phyloP scores from a whole-genome alignment of 2,888 invertebrate genomes.

The Eupeodes luniger region DNA sequence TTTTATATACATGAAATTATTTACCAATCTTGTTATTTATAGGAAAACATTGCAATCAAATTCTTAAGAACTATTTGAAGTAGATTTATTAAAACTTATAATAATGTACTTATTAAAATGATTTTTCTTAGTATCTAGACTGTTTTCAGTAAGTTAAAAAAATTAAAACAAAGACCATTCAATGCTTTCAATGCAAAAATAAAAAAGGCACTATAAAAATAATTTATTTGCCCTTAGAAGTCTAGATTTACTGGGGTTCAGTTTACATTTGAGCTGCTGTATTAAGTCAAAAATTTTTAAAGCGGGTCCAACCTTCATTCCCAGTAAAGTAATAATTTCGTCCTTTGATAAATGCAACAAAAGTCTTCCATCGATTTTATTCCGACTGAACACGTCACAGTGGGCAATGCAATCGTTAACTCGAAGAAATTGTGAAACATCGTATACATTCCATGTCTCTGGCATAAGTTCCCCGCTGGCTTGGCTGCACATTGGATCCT shows the following conservation, averaged over 20 bases:
- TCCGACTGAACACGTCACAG: slow-evolving; percentile 87
- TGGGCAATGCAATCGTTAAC: slow-evolving; percentile 93
- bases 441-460: slow-evolving; percentile 91
- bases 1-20: slow-evolving; percentile 51
- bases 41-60: slow-evolving; percentile 54
- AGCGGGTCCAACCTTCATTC: slow-evolving; percentile 97
- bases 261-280: slow-evolving; percentile 93
- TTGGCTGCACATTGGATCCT: slow-evolving; percentile 61
- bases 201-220: slow-evolving; percentile 86
- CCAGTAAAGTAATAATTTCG: slow-evolving; percentile 94
- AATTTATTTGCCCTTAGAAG: slow-evolving; percentile 87
- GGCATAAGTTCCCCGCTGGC: slow-evolving; percentile 84
- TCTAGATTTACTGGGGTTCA: slow-evolving; percentile 83
- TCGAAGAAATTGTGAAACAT: slow-evolving; percentile 95
- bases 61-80: slow-evolving; percentile 49
- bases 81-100: slow-evolving; percentile 62
- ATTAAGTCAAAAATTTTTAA: slow-evolving; percentile 96
- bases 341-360: slow-evolving; percentile 93
- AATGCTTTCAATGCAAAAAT: slow-evolving; percentile 33
- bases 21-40: slow-evolving; percentile 20
- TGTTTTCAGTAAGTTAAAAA: slow-evolving; percentile 51
- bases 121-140: slow-evolving; percentile 50
- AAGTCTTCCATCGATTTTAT: slow-evolving; percentile 92
- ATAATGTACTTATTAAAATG: slow-evolving; percentile 50
- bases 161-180: slow-evolving; percentile 34